Base-by-base conservation (phyloP, 2,113 vertebrate genomes). In the Anhinga anhinga region DNA sequence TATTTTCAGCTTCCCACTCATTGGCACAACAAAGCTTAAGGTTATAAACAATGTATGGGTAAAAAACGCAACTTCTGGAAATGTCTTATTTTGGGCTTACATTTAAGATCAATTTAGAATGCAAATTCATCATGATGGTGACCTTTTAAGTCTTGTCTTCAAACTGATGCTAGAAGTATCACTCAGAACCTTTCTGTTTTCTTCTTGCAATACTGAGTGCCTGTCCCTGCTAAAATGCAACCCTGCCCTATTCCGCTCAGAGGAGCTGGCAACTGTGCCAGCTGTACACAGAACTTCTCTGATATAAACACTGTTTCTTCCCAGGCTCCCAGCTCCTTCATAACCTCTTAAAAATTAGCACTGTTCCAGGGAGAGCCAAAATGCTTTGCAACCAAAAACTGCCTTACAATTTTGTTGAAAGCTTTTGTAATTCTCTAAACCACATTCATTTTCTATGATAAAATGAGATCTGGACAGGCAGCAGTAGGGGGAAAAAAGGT, bases 291-390 rank as follows among this genome's bases (percentile, higher is more conserved):
- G 38, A 70, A 30, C 40, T 80, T 90, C 65, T 95, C 77, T 50
- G 44, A 82, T 19, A 82, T 6, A 94, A 94, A 73, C 42, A 71
- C 10, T 58, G 16, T 32, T 84, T 58, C 40, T 66, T 89, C 58
- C 63, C 53, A 69, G 42, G 53, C 77, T 88, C 83, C 66, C 88
- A 93, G 81, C 56, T 96, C 49, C 74, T 89, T 92, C 87, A 73
- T 61, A 85, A 66, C 44, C 63, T 92, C 76, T 96, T 91, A 87
- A 95, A 95, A 96, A 71, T 44, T 63, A 88, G 72, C 53, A 56
- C 55, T 45, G 59, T 74, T 83, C 69, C 72, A 94, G 79, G n/a
- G 90, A 91, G 32, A 74, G 73, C 17, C 44, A 74, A 93, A 92
- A 94, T 14, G 50, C 49, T 94, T 95, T 81, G 76, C 61, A 95